Evolutionary conservation across 2,888 invertebrate species (phyloP).

Genomic region (Pocota personata): DNA sequence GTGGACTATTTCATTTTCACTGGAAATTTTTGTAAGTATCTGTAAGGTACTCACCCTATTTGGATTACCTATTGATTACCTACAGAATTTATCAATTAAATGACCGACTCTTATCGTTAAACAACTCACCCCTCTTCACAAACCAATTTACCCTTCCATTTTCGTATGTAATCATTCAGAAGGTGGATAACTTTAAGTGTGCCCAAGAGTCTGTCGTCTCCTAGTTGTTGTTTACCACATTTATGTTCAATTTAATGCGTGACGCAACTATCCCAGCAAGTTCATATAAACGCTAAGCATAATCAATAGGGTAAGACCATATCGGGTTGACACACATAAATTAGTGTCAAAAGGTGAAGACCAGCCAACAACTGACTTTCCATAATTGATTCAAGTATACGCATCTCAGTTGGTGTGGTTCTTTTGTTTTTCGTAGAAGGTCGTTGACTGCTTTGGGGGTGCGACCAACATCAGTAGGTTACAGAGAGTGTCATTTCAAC

Average conservation of each 20-base stretch:
- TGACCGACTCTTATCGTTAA: background rate
- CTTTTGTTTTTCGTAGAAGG: constrained; percentile 1
- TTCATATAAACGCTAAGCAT: background rate
- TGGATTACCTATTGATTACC: background rate
- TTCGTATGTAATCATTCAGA: background rate
- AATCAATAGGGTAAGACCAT: constrained; percentile 33
- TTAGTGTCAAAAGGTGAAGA: constrained; percentile 54
- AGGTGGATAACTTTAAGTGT: constrained; percentile 2
- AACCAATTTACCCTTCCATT: background rate
- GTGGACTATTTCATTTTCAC: background rate
- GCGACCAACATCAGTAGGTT: background rate
- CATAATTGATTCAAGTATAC: constrained; percentile 43
- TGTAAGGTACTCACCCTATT: background rate
- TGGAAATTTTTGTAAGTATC: too few species aligned
- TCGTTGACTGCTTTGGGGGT: constrained; percentile 40
- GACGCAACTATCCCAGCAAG: constrained; percentile 18
- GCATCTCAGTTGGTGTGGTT: constrained; percentile 13
- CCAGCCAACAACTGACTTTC: constrained; percentile 7
- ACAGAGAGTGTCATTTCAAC: background rate
- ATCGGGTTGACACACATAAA: constrained; percentile 51
- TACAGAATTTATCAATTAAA: constrained; percentile 30
- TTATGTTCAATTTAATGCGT: constrained; percentile 9
- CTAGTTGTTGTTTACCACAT: background rate
- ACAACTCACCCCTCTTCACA: background rate
- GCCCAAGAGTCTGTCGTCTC: constrained; percentile 9